Evolutionary conservation across 2,113 vertebrate genomes (phyloP), one percentile per base, ranked within the genome.

Genomic region (Penelope pileata): DNA sequence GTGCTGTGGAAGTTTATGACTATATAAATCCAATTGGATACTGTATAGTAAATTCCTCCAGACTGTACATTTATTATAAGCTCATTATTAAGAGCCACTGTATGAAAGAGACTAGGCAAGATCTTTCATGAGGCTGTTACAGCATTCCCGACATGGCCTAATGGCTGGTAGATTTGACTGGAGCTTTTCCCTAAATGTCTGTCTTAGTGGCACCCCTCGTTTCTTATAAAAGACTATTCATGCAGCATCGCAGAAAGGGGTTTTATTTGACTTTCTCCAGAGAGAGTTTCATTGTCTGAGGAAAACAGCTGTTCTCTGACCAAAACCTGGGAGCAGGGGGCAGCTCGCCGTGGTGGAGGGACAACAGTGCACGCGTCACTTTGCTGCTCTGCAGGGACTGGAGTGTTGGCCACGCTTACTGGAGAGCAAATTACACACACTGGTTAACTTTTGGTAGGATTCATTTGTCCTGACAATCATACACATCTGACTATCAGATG

Each of bases 1-100:
- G 94, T 95, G 84, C 88, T 96, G 96, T 77, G 78, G 90, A 92
- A 88, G 73, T 98, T 98, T 98, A 97, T 98, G 93, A 91, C 94
- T 94, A 56, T 96, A 95, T 97, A 97, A 98, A 97, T 93, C 83
- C 94, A 95, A 90, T 88, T 97, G 95, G 90, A 94, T 95, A 91
- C 94, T 94, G 93, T 91, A 97, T 91, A 95, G 92, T 96, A 96
- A 96, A 96, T 96, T 97, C 70, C 77, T 92, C 64, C 91, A 97
- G 95, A 97, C 95, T 96, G 88, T 92, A 96, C 92, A 88, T 95
- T 97, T 97, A 97, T 92, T 97, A 97, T 95, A 88, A 76, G 69
- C 66, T 96, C 66, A 97, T 94, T 97, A 94, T 98, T 97, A 97
- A 96, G 92, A 96, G 89, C 74, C 80, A 90, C 66, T 93, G 90